Conservation (phyloP, 1,140 invertebrate species). For the Penaeus indicus region DNA sequence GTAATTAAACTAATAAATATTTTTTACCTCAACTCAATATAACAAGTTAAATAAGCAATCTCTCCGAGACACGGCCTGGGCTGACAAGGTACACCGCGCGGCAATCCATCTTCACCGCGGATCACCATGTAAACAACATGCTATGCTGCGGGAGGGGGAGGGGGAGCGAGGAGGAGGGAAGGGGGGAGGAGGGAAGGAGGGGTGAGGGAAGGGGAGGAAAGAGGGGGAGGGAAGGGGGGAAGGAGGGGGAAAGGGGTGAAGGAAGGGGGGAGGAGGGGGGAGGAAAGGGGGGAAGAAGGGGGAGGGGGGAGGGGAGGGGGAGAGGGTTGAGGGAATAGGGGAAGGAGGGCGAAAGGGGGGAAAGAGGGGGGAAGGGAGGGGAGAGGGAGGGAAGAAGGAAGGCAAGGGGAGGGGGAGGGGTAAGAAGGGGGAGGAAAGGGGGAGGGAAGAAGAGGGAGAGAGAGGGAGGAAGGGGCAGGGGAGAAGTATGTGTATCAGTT, state of each 20-base stretch:
- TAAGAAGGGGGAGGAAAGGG: not conserved
- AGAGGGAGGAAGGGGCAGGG: not conserved
- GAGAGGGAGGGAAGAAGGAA: not conserved
- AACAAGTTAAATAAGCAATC: constrained; percentile 59
- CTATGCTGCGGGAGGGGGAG: no score
- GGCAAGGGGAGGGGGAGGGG: not conserved
- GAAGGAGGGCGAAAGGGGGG: not conserved
- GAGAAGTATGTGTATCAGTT: no score
- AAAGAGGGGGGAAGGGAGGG: not conserved
- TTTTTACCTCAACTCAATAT: constrained; percentile 48
- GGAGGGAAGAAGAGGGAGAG: not conserved
- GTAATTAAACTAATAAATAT: constrained; percentile 61
- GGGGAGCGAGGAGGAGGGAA: no score
- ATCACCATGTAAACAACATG: no score
- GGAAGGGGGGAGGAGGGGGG: no score
- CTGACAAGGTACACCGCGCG: constrained; percentile 46
- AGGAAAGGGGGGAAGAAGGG: no score
- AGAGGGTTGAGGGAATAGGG: no score
- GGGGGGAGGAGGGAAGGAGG: no score
- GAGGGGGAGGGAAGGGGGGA: no score
- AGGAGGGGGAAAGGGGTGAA: no score
- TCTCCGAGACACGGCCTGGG: constrained; percentile 21
- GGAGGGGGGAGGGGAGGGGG: no score
- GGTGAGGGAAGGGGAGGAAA: no score
- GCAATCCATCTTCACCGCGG: constrained; percentile 32